Evolutionary conservation across 2,888 invertebrate species (phyloP).

Genomic region (Xylophagus ater): DNA sequence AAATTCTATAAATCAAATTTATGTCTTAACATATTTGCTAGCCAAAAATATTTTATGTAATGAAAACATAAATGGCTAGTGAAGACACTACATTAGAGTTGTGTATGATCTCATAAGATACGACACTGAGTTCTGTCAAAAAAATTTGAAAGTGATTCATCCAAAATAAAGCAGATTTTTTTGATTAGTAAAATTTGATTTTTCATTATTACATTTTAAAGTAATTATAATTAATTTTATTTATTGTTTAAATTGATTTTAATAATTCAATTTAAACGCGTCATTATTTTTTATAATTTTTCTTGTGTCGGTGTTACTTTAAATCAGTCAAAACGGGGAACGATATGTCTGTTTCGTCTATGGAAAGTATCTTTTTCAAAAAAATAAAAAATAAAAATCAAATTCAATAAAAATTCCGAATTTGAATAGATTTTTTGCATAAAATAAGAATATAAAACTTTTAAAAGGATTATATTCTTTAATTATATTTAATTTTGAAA

Average conservation of each 20-base stretch:
- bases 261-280: not conserved
- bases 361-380: slow-evolving; percentile 80
- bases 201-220: not conserved
- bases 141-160: not conserved
- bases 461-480: too few relatives aligned
- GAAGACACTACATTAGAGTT: not conserved
- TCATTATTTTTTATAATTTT: slow-evolving; percentile 4
- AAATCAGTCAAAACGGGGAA: slow-evolving; percentile 59
- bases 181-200: not conserved
- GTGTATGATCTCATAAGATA: not conserved
- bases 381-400: not conserved
- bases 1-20: too few relatives aligned
- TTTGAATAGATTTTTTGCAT: too few relatives aligned
- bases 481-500: too few relatives aligned
- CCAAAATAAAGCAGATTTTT: not conserved
- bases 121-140: not conserved
- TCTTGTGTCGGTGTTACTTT: slow-evolving; percentile 1
- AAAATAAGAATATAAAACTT: too few relatives aligned
- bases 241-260: slow-evolving; percentile 5
- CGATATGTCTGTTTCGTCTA: slow-evolving; percentile 78
- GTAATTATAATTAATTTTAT: slow-evolving; percentile 14
- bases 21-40: too few relatives aligned
- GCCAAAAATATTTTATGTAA: too few relatives aligned
- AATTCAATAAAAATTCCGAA: too few relatives aligned
- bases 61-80: not conserved